Conservation (phyloP, 2,888 invertebrate species). For the Epirrita christyi region DNA sequence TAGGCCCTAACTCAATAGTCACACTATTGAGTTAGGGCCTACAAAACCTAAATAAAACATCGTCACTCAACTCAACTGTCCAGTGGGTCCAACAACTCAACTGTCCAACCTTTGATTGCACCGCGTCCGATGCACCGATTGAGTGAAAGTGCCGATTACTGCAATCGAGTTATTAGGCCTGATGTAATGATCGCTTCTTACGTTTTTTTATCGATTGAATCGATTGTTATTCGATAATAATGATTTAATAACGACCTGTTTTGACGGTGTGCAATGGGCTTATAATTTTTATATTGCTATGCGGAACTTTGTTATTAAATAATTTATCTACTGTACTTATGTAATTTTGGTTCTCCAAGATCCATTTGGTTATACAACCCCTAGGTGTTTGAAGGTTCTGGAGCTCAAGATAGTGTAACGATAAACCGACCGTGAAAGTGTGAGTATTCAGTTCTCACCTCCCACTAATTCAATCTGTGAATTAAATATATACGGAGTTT, state of each 20-base stretch:
- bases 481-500: no score
- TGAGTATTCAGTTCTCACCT: no score
- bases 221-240: constrained; percentile 54
- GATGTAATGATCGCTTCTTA: constrained; percentile 72
- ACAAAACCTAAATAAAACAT: neutral
- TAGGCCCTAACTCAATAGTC: no score
- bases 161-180: constrained; percentile 73
- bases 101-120: constrained; percentile 52
- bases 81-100: no score
- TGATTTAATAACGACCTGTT: constrained; percentile 45
- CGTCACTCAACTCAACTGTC: neutral
- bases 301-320: constrained; percentile 18
- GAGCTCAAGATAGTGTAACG: no score
- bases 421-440: no score
- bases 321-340: neutral
- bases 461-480: no score
- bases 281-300: constrained; percentile 13
- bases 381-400: no score
- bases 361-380: no score
- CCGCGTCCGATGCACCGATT: constrained; percentile 49
- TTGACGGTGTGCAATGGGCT: constrained; percentile 21
- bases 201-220: constrained; percentile 72
- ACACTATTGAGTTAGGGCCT: no score
- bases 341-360: neutral
- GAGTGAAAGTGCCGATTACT: constrained; percentile 78